A percentile compares a stretch with the other conserved stretches of the same genome.
phyloP scores from a whole-genome alignment of 1,140 invertebrate species.

The Sipha flava region DNA sequence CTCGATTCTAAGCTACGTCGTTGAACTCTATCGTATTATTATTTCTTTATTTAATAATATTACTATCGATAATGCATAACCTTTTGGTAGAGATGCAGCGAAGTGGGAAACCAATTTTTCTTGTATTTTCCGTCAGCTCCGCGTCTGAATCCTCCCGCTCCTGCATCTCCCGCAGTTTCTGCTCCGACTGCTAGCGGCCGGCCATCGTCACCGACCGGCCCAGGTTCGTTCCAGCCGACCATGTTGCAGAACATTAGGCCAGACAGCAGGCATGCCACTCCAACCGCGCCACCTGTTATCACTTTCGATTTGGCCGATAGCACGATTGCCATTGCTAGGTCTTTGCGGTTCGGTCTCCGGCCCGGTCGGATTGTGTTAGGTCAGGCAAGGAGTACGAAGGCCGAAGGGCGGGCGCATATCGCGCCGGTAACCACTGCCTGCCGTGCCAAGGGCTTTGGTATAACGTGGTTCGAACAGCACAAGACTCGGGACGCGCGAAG shows the following conservation, averaged over 20 bases:
- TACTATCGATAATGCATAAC: not conserved
- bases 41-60: too few relatives aligned
- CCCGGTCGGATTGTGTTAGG: not conserved
- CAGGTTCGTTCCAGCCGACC: not conserved
- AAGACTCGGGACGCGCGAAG: too few relatives aligned
- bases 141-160: too few relatives aligned
- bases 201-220: not conserved
- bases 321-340: not conserved
- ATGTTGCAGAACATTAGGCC: constrained; percentile 12
- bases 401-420: not conserved
- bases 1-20: too few relatives aligned
- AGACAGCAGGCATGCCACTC: constrained; percentile 5
- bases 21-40: too few relatives aligned
- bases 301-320: constrained; percentile 19
- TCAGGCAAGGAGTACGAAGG: not conserved
- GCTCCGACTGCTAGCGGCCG: not conserved
- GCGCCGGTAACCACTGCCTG: too few relatives aligned
- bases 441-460: too few relatives aligned
- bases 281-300: constrained; percentile 13
- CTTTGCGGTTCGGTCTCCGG: not conserved
- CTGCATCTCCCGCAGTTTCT: too few relatives aligned
- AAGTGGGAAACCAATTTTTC: not conserved
- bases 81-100: constrained; percentile 16
- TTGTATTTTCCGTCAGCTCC: not conserved
- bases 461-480: too few relatives aligned